Base-by-base conservation (phyloP, 2,113 vertebrate genomes). In the Melanerpes aurifrons region DNA sequence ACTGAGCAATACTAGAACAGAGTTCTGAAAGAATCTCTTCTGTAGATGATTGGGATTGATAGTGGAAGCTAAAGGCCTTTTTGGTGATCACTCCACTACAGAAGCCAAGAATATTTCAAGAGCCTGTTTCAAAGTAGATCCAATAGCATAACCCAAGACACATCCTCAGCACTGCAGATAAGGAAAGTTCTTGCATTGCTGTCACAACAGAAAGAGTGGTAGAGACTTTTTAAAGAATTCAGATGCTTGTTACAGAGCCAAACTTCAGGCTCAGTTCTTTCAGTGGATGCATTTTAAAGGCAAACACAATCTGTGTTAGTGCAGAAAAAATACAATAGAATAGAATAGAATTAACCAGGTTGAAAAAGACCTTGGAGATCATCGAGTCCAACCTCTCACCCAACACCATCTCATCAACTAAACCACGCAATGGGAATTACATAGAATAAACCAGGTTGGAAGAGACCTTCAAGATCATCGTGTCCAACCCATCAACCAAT, bases 71-170 rank as follows among this genome's bases (percentile, higher is more conserved):
- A 95, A 94, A 89, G 63, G 81, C 88, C 73, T 94, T 96, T 96
- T 94, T 90, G 69, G 91, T 91, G 69, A 88, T 94, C 82, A 95
- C 86, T 83, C 62, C 80, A 72, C 50, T 81, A 12, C 72, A 90
- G 90, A 88, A 91, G 90, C 87, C 94, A 94, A 92, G 35, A 87
- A 91, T 90, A 92, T 95, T 92, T 96, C 62, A 86, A 92, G 76
- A 75, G 45, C 62, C 92, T 78, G 3, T 92, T 95, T 95, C 91
- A 93, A 54, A 91, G 69, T 35, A 83, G 48, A 50, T 69, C 45
- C 62, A 92, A 95, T 94, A 94, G 54, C 86, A 94, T 75, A 90
- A 93, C 62, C 63, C 70, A 54, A 87, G 78, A 72, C 32, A 68
- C 63, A 62, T 6, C 53, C 31, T 91, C 37, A 10, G 62, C 86